Base-by-base conservation (phyloP, 2,888 invertebrate species). In the Metopia argyrocephala region DNA sequence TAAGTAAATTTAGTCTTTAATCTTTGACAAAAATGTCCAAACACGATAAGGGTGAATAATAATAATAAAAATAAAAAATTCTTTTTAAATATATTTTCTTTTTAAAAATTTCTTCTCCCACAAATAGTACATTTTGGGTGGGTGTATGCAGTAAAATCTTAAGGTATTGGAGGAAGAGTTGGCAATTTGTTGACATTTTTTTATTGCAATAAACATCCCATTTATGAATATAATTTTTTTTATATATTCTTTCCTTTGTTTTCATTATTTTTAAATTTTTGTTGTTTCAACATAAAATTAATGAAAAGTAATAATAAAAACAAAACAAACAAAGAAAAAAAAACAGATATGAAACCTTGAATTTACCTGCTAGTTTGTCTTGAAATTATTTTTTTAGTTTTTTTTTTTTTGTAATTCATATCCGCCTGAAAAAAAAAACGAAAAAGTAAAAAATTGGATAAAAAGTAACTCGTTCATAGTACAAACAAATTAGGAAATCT, bases 131-230 rank as follows among this genome's bases (percentile, higher is more conserved):
- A n/a, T n/a, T n/a, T n/a, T n/a, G n/a, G n/a, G n/a, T n/a, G n/a
- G n/a, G n/a, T n/a, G n/a, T n/a, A n/a, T n/a, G n/a, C n/a, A n/a
- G n/a, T n/a, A n/a, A n/a, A n/a, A n/a, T n/a, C n/a, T n/a, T n/a
- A n/a, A n/a, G n/a, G n/a, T n/a, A n/a, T n/a, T n/a, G n/a, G n/a
- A n/a, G n/a, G 61, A 15, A 59, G 61, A 61, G 64, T 62, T 78
- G 61, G 59, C 73, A 71, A 78, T 78, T 73, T 78, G 78, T 66
- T 54, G 66, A 71, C n/a, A n/a, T n/a, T 61, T 66, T 76, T 25
- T 57, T 74, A 50, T 74, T 52, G 71, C n/a, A n/a, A n/a, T n/a
- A n/a, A n/a, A 50, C 62, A 48, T 75, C 70, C 46, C 61, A 52
- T 61, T 54, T 61, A 46, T 61, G 52, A 66, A 54, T 61, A 48